Evolutionary conservation across 35 echinoderm and acorn worm genomes (phyloP), one percentile per base, ranked within the genome.

Genomic region (Anneissia japonica): DNA sequence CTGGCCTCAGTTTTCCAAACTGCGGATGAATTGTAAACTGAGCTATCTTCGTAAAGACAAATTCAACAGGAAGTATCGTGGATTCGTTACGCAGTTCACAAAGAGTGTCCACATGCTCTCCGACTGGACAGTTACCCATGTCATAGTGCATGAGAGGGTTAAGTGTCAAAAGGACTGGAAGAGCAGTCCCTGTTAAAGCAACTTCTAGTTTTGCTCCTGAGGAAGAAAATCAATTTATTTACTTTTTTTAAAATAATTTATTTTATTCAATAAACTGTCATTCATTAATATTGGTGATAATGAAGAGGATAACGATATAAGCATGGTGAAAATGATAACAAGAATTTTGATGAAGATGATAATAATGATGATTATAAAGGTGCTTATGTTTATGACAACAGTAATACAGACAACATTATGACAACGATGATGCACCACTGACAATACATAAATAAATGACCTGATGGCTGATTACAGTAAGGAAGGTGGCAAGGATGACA

Each of bases 61-160:
- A 99, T 0, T 89, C 86, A 12, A 87, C 86, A 41, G 96, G 96
- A 9, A 99, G 89, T 23, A 91, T 78, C 30, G 86, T 38, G 21
- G 96, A 91, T 37, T 99, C 96, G 74, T 99, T 99, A 30, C 74
- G 82, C n/a, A 99, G 87, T 30, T 81, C 91, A 55, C 92, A 93
- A n/a, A 99, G 82, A 32, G 90, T 82, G 43, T 99, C 96, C 6
- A 99, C 86, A 37, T 99, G 96, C 39, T 99, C 96, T 0, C 86
- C 92, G 29, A 94, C 83, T 5, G 91, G 90, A 83, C 96, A 99
- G 35, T 92, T 92, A 72, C 86, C 87, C 79, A 99, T 94, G 78
- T 99, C 88, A 46, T 91, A 93, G 36, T 81, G 74, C 17, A 81
- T 92, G 37, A 91, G 86, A 31, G 96, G 96, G 17, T 88, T 89